Evolutionary conservation across 2,797 vertebrate genomes (phyloP).

Genomic region (Xyrichtys novacula): DNA sequence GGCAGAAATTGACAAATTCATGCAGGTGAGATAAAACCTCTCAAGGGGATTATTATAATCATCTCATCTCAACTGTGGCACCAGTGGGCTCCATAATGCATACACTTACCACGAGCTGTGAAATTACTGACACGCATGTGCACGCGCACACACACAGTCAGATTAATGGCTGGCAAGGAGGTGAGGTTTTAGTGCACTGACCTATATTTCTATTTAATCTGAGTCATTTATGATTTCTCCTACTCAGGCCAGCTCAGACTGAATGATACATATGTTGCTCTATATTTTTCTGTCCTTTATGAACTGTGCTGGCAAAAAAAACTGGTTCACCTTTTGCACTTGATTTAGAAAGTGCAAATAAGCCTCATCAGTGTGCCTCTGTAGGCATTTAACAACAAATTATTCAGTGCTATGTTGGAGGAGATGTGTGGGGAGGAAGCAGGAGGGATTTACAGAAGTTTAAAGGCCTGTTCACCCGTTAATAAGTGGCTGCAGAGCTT

Average conservation of each 20-base stretch:
- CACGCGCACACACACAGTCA: slow-evolving; percentile 31
- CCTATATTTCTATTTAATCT: slow-evolving; percentile 81
- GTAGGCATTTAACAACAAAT: no score
- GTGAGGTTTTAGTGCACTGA: slow-evolving; percentile 76
- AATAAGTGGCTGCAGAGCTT: not conserved
- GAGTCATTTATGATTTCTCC: slow-evolving; percentile 64
- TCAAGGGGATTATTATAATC: slow-evolving; percentile 60
- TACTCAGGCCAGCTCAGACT: slow-evolving; percentile 20
- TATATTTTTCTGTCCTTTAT: not conserved
- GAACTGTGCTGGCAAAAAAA: not conserved
- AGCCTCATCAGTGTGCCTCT: no score
- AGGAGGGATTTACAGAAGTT: slow-evolving; percentile 8
- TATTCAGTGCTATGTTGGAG: no score
- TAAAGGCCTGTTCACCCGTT: slow-evolving; percentile 13
- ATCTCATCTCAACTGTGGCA: slow-evolving; percentile 58
- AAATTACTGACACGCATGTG: slow-evolving; percentile 21
- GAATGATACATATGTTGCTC: not conserved
- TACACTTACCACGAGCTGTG: slow-evolving; percentile 32
- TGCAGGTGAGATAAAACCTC: slow-evolving; percentile 60
- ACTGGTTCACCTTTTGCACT: not conserved
- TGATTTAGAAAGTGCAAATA: not conserved
- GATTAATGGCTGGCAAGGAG: slow-evolving; percentile 70
- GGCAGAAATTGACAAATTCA: slow-evolving; percentile 21
- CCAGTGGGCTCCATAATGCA: slow-evolving; percentile 45
- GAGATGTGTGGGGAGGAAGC: slow-evolving; percentile 5